These are phyloP conservation scores for Anoplophora glabripennis DNA, from an alignment of 1,140 invertebrate species.

Conservation along the genomic window DNA sequence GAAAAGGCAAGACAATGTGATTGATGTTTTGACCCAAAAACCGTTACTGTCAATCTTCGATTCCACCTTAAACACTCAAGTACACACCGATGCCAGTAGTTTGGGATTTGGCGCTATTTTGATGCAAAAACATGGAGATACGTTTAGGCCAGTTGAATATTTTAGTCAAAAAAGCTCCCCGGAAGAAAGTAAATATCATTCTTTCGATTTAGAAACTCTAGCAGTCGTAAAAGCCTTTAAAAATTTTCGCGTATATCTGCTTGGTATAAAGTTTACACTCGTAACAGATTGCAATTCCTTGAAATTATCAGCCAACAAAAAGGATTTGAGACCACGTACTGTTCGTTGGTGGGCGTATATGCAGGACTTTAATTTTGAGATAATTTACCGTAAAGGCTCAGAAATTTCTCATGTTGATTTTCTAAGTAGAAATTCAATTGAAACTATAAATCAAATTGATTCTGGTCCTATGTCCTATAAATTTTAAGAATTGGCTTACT, in stretches of 20 bases:
- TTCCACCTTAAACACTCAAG: constrained; percentile 28
- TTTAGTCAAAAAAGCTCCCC: constrained; percentile 39
- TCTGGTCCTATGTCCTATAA: too few relatives aligned
- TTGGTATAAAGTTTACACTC: constrained; percentile 38
- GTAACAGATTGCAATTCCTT: constrained; percentile 36
- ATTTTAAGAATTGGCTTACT: too few relatives aligned
- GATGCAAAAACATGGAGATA: constrained; percentile 41
- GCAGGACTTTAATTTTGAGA: constrained; percentile 27
- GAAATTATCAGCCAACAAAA: constrained; percentile 18
- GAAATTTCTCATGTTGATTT: constrained; percentile 30
- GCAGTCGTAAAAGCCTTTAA: constrained; percentile 41
- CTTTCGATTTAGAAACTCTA: constrained; percentile 46
- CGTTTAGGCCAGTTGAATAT: constrained; percentile 35
- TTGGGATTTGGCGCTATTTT: constrained; percentile 41
- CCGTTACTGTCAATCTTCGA: constrained; percentile 46
- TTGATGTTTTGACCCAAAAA: not conserved
- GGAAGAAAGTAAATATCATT: constrained; percentile 41
- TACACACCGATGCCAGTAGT: constrained; percentile 46
- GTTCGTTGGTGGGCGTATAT: constrained; percentile 29
- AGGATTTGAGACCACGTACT: constrained; percentile 26
- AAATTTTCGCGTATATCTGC: constrained; percentile 40
- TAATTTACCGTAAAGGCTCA: constrained; percentile 46
- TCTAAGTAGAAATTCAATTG: constrained; percentile 4
- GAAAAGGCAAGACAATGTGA: constrained; percentile 35
- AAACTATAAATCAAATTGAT: too few relatives aligned